Base-by-base conservation (phyloP, 2,113 vertebrate species). In the Oenanthe melanoleuca region DNA sequence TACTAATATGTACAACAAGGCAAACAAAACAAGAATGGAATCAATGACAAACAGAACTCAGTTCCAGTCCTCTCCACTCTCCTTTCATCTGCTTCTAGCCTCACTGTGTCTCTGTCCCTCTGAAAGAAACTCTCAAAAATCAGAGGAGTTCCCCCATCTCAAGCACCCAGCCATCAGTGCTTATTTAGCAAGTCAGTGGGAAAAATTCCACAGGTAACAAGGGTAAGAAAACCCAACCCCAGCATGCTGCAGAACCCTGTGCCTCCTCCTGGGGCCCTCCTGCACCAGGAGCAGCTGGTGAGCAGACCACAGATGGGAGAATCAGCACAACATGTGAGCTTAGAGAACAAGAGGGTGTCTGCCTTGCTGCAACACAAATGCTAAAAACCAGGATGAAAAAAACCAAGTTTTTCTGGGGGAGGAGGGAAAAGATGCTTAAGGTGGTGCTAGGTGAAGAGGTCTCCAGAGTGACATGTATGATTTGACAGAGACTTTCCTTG, bases 271-370 rank as follows among this genome's bases (percentile, higher is more conserved):
- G 60, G 60, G 34, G 31, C 47, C 31, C 44, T 91, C 21, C 42
- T 78, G 60, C 71, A 53, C 15, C 38, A 78, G 88, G 56, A 96
- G 67, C 95, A 96, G 95, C 80, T 96, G 92, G 88, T 74, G 88
- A 90, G 72, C 91, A 96, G 94, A 92, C 52, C 92, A 44, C 4
- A 9, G 80, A 80, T 71, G 92, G 88, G 64, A 92, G 72, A 88
- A 66, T 67, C 75, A 93, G 42, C 0, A 0, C 9, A 86, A 86
- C 90, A 73, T 12, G 31, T 52, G 88, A 91, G 55, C 42, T 71
- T 91, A 80, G 60, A 86, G 72, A 95, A 38, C 42, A 70, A 40
- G 81, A 60, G 69, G 19, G 34, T 7, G 55, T 77, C 90, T 92
- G 88, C 71, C 66, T 86, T 78, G 64, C 90, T 92, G 86, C 67